Percentiles rank a stretch among this genome's conserved stretches.
These are phyloP conservation scores for Hyposoter didymator DNA, from an alignment of 2,888 invertebrate species.

Conservation along the genomic window DNA sequence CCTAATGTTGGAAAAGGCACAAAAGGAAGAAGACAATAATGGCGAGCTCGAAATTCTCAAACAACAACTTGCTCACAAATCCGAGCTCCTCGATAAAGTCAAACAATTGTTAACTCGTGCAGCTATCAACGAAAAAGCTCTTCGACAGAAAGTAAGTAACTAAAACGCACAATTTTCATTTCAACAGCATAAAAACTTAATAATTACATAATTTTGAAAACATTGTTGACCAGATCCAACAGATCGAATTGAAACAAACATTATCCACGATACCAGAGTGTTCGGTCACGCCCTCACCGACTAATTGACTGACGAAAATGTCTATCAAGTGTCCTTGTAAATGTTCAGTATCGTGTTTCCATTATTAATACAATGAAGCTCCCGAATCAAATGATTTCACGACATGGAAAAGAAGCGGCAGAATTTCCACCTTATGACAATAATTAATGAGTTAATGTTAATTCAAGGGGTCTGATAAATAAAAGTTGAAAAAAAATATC, in stretches of 20 bases:
- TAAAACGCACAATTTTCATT: slow-evolving; percentile 9
- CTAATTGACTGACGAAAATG: slow-evolving; percentile 35
- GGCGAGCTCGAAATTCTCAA: slow-evolving; percentile 85
- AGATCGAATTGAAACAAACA: slow-evolving; percentile 78
- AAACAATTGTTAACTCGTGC: slow-evolving; percentile 88
- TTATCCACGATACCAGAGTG: slow-evolving; percentile 80
- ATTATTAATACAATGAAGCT: neutral
- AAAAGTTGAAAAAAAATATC: slow-evolving; percentile 12
- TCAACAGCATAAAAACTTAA: neutral
- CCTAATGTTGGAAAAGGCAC: slow-evolving; percentile 78
- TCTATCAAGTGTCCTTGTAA: neutral
- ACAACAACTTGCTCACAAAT: slow-evolving; percentile 87
- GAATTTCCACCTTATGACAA: slow-evolving; percentile 31
- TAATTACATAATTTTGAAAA: neutral
- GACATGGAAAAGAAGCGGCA: neutral
- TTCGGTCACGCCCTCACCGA: slow-evolving; percentile 58
- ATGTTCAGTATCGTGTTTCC: neutral
- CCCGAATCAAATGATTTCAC: neutral
- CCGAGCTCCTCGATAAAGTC: slow-evolving; percentile 87
- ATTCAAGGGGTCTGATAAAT: neutral
- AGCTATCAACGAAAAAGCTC: slow-evolving; percentile 87
- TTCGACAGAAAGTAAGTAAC: slow-evolving; percentile 86
- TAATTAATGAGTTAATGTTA: slow-evolving; percentile 38
- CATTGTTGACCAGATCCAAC: slow-evolving; percentile 77
- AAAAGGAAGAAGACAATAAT: slow-evolving; percentile 83